These are phyloP conservation scores for Anthophora plumipes DNA, from an alignment of 2,888 invertebrate species.

Conservation along the genomic window DNA sequence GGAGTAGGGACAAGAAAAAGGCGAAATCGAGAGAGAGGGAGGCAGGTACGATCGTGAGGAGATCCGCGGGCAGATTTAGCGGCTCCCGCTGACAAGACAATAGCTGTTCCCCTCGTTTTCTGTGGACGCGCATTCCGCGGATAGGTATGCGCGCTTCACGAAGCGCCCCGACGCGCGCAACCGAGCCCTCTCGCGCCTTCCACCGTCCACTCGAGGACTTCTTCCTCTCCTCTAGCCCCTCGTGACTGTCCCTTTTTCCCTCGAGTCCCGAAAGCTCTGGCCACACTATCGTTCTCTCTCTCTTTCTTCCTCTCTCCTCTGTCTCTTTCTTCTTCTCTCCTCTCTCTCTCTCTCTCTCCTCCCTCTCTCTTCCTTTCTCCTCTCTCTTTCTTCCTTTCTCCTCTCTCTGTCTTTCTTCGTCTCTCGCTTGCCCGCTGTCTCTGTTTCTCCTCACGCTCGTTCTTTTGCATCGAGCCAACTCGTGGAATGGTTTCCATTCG, in stretches of 20 bases:
- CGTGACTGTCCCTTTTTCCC: slow-evolving; percentile 47
- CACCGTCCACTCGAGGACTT: slow-evolving; percentile 27
- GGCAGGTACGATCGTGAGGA: slow-evolving; percentile 80
- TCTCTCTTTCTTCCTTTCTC: too few species aligned
- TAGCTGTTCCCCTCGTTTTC: slow-evolving; percentile 81
- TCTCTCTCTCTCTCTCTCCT: too few species aligned
- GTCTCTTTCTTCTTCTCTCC: too few species aligned
- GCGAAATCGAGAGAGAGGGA: slow-evolving; percentile 49
- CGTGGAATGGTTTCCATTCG: slow-evolving; percentile 69
- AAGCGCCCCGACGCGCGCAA: slow-evolving; percentile 58
- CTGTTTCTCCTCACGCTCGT: slow-evolving; percentile 47
- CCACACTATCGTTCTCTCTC: slow-evolving; percentile 51
- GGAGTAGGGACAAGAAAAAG: slow-evolving; percentile 54
- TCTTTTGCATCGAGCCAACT: slow-evolving; percentile 58
- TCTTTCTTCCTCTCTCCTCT: too few species aligned
- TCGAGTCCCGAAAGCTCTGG: slow-evolving; percentile 31
- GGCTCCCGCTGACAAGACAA: slow-evolving; percentile 83
- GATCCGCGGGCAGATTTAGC: slow-evolving; percentile 82
- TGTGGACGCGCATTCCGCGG: slow-evolving; percentile 79
- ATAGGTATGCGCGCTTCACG: slow-evolving; percentile 75
- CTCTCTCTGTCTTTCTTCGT: too few species aligned
- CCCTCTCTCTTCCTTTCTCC: too few species aligned
- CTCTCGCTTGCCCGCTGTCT: slow-evolving; percentile 23
- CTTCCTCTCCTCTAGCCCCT: slow-evolving; percentile 30
- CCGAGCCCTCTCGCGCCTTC: slow-evolving; percentile 60